A percentile compares a stretch with the other conserved stretches of the same genome.
These are phyloP conservation scores for Electrona antarctica DNA, from an alignment of 2,113 vertebrate genomes.

Conservation along the genomic window DNA sequence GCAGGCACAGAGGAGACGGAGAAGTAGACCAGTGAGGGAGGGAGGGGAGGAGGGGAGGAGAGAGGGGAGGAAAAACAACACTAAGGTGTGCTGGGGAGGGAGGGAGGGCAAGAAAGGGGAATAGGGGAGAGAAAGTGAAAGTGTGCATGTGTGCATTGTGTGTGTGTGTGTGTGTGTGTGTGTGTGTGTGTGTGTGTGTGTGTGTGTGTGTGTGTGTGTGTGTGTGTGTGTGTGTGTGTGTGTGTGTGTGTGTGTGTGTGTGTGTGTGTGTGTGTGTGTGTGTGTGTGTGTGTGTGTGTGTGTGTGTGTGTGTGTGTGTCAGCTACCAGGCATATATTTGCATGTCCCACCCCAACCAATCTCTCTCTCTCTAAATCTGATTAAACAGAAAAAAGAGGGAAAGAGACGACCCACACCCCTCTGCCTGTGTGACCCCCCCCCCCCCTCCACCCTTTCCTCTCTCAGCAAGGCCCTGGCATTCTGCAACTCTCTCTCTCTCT, in stretches of 20 bases:
- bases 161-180: background rate
- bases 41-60: constrained; percentile 19
- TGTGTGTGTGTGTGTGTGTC: constrained; percentile 25
- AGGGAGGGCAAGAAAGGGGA: constrained; percentile 29
- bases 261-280: constrained; percentile 6
- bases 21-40: constrained; percentile 25
- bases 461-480: constrained; percentile 20
- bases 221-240: constrained; percentile 18
- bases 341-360: constrained; percentile 76
- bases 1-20: background rate
- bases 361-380: constrained; percentile 8
- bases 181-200: constrained; percentile 1
- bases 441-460: background rate
- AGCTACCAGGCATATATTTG: constrained; percentile 74
- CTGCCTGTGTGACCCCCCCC: background rate
- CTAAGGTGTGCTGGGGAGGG: constrained; percentile 24
- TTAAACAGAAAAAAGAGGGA: no score
- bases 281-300: constrained; percentile 13
- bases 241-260: constrained; percentile 3
- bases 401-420: background rate
- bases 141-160: constrained; percentile 8
- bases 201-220: constrained; percentile 14
- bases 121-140: constrained; percentile 33
- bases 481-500: constrained; percentile 11
- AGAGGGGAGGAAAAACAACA: constrained; percentile 35